These are phyloP conservation scores for Timema cristinae DNA, from an alignment of 2,888 invertebrate genomes.

Conservation along the genomic window DNA sequence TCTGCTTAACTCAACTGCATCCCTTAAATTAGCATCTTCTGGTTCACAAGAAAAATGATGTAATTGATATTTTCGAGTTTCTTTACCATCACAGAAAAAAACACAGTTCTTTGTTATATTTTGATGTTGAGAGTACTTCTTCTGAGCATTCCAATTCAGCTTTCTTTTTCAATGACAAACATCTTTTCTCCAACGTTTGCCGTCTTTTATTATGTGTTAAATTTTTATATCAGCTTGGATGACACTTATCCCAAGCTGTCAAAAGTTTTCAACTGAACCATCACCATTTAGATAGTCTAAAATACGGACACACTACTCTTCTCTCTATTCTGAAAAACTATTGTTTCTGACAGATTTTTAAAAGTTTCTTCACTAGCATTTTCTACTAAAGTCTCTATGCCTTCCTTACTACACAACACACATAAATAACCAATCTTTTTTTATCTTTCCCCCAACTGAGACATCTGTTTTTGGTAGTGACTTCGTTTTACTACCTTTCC, in stretches of 20 bases:
- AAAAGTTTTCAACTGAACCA: not conserved
- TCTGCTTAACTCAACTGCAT: too few relatives aligned
- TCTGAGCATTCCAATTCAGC: not conserved
- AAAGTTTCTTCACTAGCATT: not conserved
- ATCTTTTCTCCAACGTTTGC: not conserved
- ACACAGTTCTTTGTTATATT: too few relatives aligned
- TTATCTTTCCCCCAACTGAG: not conserved
- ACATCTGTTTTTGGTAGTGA: not conserved
- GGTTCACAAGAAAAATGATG: too few relatives aligned
- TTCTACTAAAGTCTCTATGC: conserved; percentile 4
- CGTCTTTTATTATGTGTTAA: not conserved
- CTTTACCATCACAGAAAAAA: not conserved
- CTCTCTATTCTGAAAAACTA: not conserved
- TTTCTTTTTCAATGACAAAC: not conserved
- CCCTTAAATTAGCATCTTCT: too few relatives aligned
- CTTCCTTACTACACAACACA: not conserved
- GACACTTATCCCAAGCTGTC: not conserved
- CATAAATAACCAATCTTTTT: not conserved
- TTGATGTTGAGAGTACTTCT: not conserved
- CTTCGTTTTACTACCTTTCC: not conserved
- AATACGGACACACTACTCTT: not conserved
- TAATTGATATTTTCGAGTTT: too few relatives aligned
- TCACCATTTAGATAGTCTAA: not conserved
- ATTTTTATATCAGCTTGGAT: not conserved
- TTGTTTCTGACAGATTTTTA: not conserved